These are phyloP conservation scores for Halisarca cf. caerulea DNA, from an alignment of 37 sponge, comb jelly and placozoan genomes.

Conservation along the genomic window DNA sequence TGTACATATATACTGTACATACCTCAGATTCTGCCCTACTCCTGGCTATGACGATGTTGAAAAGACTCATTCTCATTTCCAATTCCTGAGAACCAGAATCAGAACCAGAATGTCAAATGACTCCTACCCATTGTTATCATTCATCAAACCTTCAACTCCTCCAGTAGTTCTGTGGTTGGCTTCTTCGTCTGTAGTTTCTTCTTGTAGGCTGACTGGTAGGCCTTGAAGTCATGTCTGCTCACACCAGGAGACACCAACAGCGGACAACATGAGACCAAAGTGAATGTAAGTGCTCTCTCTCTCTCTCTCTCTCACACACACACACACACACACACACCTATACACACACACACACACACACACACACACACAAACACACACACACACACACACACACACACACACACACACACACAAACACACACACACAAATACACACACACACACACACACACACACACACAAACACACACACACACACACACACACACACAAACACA, in stretches of 20 bases:
- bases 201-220: constrained; percentile 23
- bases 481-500: background rate
- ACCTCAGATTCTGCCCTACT: constrained; percentile 66
- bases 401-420: constrained; percentile 3
- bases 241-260: too few species aligned
- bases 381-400: background rate
- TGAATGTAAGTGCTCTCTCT: too few species aligned
- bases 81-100: constrained; percentile 38
- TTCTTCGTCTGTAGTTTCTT: constrained; percentile 55
- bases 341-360: background rate
- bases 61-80: constrained; percentile 60
- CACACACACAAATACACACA: background rate
- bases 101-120: background rate
- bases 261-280: too few species aligned
- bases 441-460: background rate
- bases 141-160: constrained; percentile 32
- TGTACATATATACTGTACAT: too few species aligned
- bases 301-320: too few species aligned
- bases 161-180: constrained; percentile 33
- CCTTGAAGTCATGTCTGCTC: constrained; percentile 4
- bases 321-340: background rate
- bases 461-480: background rate
- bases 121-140: background rate
- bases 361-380: background rate
- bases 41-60: constrained; percentile 68